These are phyloP conservation scores for Notodonta dromedarius DNA, from an alignment of 2,888 invertebrate genomes.

Conservation along the genomic window DNA sequence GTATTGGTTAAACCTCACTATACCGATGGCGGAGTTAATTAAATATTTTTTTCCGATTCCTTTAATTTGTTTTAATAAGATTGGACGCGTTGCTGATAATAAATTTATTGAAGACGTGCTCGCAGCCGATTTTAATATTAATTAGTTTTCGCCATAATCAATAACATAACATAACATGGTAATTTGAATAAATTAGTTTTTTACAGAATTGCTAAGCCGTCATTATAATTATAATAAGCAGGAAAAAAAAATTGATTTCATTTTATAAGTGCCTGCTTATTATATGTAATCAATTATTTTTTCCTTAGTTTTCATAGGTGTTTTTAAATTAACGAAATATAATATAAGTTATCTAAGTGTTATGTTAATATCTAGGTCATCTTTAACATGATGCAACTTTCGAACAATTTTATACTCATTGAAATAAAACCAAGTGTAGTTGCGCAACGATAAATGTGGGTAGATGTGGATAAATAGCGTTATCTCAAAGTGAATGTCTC, in stretches of 20 bases:
- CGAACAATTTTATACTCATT: slow-evolving; percentile 16
- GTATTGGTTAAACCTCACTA: slow-evolving; percentile 74
- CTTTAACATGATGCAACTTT: slow-evolving; percentile 17
- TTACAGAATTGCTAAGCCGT: no score
- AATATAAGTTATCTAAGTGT: no score
- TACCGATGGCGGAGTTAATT: slow-evolving; percentile 72
- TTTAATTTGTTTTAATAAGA: slow-evolving; percentile 36
- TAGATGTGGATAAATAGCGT: slow-evolving; percentile 53
- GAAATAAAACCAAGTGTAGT: slow-evolving; percentile 15
- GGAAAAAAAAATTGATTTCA: no score
- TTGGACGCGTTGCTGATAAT: slow-evolving; percentile 14
- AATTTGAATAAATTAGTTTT: no score
- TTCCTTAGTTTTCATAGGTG: no score
- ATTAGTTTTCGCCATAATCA: not conserved
- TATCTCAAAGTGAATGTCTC: slow-evolving; percentile 79
- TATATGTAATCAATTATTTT: no score
- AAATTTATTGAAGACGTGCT: not conserved
- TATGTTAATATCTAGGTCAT: slow-evolving; percentile 19
- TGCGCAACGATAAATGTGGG: slow-evolving; percentile 11
- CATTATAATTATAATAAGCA: no score
- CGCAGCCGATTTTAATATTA: not conserved
- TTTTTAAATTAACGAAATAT: no score
- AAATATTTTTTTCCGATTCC: slow-evolving; percentile 39
- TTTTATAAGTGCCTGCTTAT: no score
- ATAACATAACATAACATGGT: no score